These are phyloP conservation scores for Cyanoderma ruficeps DNA, from an alignment of 2,113 vertebrate genomes.

Conservation along the genomic window DNA sequence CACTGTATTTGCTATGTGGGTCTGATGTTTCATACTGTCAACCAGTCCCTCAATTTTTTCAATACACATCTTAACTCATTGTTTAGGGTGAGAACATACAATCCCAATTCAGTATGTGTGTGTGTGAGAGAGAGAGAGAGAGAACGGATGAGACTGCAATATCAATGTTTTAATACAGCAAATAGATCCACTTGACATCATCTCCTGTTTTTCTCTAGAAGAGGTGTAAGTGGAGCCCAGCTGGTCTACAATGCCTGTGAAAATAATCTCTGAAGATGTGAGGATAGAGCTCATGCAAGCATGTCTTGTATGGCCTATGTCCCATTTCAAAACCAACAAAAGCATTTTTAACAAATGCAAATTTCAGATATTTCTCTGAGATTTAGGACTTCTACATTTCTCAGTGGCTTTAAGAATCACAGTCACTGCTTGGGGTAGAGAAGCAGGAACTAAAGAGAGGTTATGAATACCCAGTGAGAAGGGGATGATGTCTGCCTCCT, in stretches of 20 bases:
- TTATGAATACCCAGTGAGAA: not conserved
- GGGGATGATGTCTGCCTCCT: not conserved
- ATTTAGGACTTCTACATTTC: not conserved
- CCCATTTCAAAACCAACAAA: not conserved
- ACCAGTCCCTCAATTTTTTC: not conserved
- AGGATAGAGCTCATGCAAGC: not conserved
- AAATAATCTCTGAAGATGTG: not conserved
- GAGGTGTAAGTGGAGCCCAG: not conserved
- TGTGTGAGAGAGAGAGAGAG: not conserved
- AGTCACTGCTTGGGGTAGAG: fast-evolving
- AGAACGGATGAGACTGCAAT: not conserved
- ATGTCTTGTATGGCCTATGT: not conserved
- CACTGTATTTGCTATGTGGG: not conserved
- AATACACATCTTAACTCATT: not conserved
- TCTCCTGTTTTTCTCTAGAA: not conserved
- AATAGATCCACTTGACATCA: not conserved
- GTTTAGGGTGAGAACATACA: not conserved
- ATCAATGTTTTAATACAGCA: not conserved
- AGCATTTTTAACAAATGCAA: not conserved
- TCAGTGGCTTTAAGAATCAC: not conserved
- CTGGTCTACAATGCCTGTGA: not conserved
- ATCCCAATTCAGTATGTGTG: not conserved
- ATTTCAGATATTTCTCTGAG: not conserved
- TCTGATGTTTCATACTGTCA: not conserved
- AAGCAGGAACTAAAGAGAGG: not conserved